Conservation (phyloP, 2,797 vertebrate genomes). For the Cynodonichthys magdalenae region DNA sequence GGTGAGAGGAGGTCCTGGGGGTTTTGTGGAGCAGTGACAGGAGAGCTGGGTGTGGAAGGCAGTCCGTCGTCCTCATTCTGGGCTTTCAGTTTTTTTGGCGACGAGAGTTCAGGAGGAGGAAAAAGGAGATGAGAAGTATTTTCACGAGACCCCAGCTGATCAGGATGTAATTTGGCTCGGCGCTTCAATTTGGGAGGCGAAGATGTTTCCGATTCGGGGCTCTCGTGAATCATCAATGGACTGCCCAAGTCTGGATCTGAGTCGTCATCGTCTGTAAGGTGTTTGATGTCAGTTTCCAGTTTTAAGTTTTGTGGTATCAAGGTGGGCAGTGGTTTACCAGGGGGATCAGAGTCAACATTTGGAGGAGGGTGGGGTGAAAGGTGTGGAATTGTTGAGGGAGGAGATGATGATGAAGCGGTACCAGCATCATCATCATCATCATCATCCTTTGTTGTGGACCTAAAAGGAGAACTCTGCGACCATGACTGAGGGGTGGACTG, state of each 20-base stretch:
- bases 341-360: slow-evolving; percentile 37
- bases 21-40: slow-evolving; percentile 22
- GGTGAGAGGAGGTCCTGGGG: slow-evolving; percentile 24
- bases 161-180: slow-evolving; percentile 37
- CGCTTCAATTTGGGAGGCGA: slow-evolving; percentile 74
- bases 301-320: slow-evolving; percentile 56
- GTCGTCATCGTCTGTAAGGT: slow-evolving; percentile 69
- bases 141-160: slow-evolving; percentile 50
- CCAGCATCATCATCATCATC: slow-evolving; percentile 26
- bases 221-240: slow-evolving; percentile 80
- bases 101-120: slow-evolving; percentile 27
- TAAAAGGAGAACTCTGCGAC: slow-evolving; percentile 57
- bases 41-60: slow-evolving; percentile 13
- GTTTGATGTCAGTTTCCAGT: slow-evolving; percentile 23
- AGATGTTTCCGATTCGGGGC: slow-evolving; percentile 68
- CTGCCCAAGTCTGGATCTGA: slow-evolving; percentile 76
- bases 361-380: slow-evolving; percentile 41
- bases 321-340: slow-evolving; percentile 25
- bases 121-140: slow-evolving; percentile 35
- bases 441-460: slow-evolving; percentile 42
- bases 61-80: slow-evolving; percentile 26
- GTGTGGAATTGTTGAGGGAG: slow-evolving; percentile 35
- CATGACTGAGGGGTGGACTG: slow-evolving; percentile 56
- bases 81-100: slow-evolving; percentile 45
- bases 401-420: slow-evolving; percentile 22